Percentiles rank a stretch among this genome's conserved stretches.
These are phyloP conservation scores for Apis mellifera DNA, from an alignment of 1,140 invertebrate genomes.

Conservation along the genomic window DNA sequence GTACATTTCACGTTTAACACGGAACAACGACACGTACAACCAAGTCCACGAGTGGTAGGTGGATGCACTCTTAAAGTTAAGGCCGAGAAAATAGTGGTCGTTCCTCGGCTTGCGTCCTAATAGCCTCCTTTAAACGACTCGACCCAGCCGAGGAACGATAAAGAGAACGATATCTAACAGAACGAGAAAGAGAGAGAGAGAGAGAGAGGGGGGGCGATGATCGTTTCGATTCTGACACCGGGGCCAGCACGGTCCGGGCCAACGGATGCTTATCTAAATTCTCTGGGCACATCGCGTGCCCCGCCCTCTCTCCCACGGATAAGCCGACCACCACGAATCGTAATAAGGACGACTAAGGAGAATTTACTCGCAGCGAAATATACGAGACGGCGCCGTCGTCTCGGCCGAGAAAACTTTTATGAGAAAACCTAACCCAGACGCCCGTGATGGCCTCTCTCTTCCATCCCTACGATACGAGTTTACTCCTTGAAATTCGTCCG, in stretches of 20 bases:
- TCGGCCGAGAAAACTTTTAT: conserved; percentile 32
- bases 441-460: neutral
- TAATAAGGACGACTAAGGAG: conserved; percentile 67
- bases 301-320: conserved; percentile 57
- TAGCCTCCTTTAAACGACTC: conserved; percentile 35
- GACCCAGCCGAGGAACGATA: neutral
- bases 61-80: conserved; percentile 9
- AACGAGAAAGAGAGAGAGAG: neutral
- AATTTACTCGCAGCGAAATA: conserved; percentile 64
- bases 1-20: conserved; percentile 11
- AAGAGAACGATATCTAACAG: neutral
- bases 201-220: too few relatives aligned
- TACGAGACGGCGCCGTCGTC: conserved; percentile 30
- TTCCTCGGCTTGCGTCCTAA: neutral
- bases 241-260: conserved; percentile 53
- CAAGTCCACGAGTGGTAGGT: neutral
- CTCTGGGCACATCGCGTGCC: conserved; percentile 59
- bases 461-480: neutral
- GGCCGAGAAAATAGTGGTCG: conserved; percentile 5
- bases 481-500: conserved; percentile 14
- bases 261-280: conserved; percentile 64
- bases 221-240: conserved; percentile 30
- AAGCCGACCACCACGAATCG: conserved; percentile 62
- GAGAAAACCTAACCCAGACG: conserved; percentile 21
- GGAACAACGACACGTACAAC: neutral